Evolutionary conservation across 2,113 vertebrate species (phyloP).

Genomic region (Euleptes europaea): DNA sequence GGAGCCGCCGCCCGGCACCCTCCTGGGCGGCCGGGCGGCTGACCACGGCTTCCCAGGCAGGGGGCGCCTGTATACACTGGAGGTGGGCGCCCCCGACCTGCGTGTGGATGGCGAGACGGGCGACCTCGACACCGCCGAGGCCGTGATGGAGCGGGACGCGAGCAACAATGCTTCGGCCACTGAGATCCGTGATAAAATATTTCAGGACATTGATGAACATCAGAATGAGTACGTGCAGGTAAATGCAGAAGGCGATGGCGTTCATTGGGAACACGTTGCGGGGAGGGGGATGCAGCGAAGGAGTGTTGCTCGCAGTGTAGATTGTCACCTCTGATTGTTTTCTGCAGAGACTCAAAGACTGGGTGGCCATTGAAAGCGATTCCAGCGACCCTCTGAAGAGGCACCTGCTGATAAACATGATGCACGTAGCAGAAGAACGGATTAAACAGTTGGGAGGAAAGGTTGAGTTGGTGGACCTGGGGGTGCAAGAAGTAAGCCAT

Average conservation of each 20-base stretch:
- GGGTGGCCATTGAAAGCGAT: conserved; percentile 76
- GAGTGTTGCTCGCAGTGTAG: not conserved
- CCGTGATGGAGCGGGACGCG: conserved; percentile 92
- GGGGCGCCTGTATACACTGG: conserved; percentile 96
- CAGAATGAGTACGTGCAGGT: conserved; percentile 65
- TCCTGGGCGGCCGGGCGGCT: conserved; percentile 89
- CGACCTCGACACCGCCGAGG: conserved; percentile 95
- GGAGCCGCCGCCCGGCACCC: conserved; percentile 92
- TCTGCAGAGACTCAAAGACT: conserved; percentile 71
- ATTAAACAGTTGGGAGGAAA: conserved; percentile 59
- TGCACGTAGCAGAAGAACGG: conserved; percentile 71
- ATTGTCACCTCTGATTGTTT: not conserved
- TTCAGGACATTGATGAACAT: conserved; percentile 54
- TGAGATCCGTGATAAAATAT: conserved; percentile 76
- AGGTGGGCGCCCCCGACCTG: conserved; percentile 89
- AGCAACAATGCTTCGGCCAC: conserved; percentile 70
- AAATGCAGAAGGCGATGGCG: not conserved
- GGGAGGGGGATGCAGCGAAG: not conserved
- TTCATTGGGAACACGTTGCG: not conserved
- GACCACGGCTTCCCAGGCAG: conserved; percentile 90
- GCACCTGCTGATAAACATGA: conserved; percentile 67
- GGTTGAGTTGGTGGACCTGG: conserved; percentile 70
- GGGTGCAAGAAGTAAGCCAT: conserved; percentile 61
- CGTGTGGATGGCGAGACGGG: conserved; percentile 94
- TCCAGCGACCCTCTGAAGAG: conserved; percentile 72